Percentiles rank a stretch among this genome's conserved stretches.
phyloP scores from a whole-genome alignment of 2,113 vertebrate species.

The Todiramphus saurophagus region DNA sequence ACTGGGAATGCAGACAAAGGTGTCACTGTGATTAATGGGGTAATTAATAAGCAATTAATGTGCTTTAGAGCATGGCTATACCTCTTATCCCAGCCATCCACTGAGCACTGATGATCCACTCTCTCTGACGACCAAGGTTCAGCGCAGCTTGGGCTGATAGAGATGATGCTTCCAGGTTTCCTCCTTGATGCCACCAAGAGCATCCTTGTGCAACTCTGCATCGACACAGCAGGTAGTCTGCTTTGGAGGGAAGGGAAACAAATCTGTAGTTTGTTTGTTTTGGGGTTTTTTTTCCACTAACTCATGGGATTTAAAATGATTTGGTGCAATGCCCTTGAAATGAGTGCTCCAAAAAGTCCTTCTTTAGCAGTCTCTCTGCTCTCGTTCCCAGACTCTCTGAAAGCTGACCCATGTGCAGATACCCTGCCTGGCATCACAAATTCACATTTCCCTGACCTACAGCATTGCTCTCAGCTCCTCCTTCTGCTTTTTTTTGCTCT shows the following conservation, averaged over 20 bases:
- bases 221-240: not conserved
- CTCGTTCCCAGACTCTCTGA: not conserved
- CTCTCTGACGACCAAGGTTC: not conserved
- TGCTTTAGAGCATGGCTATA: constrained; percentile 69
- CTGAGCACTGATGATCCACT: not conserved
- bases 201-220: not conserved
- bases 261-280: not conserved
- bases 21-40: constrained; percentile 88
- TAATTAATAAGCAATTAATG: constrained; percentile 91
- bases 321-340: not conserved
- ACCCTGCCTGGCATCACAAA: not conserved
- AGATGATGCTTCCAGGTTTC: not conserved
- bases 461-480: not conserved
- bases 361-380: not conserved
- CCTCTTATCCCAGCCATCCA: constrained; percentile 51
- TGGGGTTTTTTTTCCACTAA: not conserved
- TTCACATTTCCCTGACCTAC: not conserved
- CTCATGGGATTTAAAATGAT: not conserved
- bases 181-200: not conserved
- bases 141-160: not conserved
- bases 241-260: not conserved
- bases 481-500: not conserved
- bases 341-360: not conserved
- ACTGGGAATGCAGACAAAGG: constrained; percentile 79
- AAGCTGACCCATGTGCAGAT: not conserved